A percentile compares a stretch with the other conserved stretches of the same genome.
phyloP scores from a whole-genome alignment of 2,888 invertebrate genomes.

The Dinocampus coccinellae region DNA sequence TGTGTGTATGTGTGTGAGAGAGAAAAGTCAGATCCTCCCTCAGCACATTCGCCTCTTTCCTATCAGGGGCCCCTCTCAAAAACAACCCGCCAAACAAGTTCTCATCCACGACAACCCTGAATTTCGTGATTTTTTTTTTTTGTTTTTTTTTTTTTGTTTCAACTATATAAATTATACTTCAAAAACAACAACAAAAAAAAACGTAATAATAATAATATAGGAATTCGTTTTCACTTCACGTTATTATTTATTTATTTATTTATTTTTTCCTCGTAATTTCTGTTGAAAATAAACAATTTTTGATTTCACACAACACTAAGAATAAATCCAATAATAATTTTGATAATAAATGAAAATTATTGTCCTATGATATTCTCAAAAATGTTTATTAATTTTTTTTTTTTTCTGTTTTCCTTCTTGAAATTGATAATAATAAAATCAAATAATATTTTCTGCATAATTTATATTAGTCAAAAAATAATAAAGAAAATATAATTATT shows the following conservation, averaged over 20 bases:
- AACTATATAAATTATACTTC: not conserved
- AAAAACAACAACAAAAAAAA: not conserved
- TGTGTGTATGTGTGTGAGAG: not conserved
- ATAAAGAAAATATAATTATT: too few relatives aligned
- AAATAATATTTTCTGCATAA: not conserved
- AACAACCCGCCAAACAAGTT: constrained; percentile 36
- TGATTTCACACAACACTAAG: constrained; percentile 1
- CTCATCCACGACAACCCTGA: constrained; percentile 7
- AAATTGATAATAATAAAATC: too few relatives aligned
- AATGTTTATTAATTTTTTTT: too few relatives aligned
- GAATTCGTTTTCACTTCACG: not conserved
- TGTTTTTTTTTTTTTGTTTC: too few relatives aligned
- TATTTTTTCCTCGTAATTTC: too few relatives aligned
- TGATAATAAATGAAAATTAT: too few relatives aligned
- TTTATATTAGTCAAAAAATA: not conserved
- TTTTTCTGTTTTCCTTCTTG: too few relatives aligned
- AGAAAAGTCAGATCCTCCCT: not conserved
- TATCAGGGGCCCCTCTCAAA: constrained; percentile 12
- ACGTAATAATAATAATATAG: too few relatives aligned
- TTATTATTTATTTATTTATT: not conserved
- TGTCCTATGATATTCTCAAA: too few relatives aligned
- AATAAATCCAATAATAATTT: not conserved
- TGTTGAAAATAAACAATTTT: not conserved
- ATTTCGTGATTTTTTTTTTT: not conserved
- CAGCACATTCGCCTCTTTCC: constrained; percentile 12